Base-by-base conservation (phyloP, 2,888 invertebrate species). In the Drosophila kambysellisi region DNA sequence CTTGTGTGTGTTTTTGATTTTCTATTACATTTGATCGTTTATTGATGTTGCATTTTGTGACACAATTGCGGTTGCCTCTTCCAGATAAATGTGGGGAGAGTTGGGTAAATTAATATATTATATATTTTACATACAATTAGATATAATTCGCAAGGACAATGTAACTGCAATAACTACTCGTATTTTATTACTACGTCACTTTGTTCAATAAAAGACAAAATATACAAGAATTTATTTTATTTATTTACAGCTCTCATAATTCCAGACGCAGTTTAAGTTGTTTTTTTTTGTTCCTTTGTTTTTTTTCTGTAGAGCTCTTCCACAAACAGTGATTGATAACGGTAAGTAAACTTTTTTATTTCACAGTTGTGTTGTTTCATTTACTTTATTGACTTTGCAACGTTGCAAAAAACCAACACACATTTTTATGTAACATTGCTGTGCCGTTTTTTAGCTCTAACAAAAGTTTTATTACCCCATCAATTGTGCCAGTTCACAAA, bases 11-110 rank as follows among this genome's bases (percentile, higher is more conserved):
- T 52, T 35, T 70, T 29, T 68, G 53, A 51, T 64, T 63, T 63
- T 73, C 48, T 67, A 60, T 67, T 65, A 69, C 73, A 62, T 73
- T 72, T 74, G 73, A 70, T 70, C 70, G 64, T 61, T 70, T 67
- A 71, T 79, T 79, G 74, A 72, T 62, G 70, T 67, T 81, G 73
- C 68, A 79, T 65, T 70, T 69, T 71, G 60, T 70, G 73, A 60
- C 73, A 72, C 68, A 72, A 64, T 63, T 80, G 67, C 54, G 59
- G 57, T 67, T 51, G 43, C 12, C 53, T 46, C 20, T 20, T n/a
- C 29, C 32, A 3, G 8, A 15, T 4, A 20, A 2, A 20, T 11
- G 5, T 1, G 11, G 20, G 11, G 20, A 20, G 25, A 7, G 46
- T 46, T 8, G 46, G 15, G 33, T 9, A 20, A 25, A n/a, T 20